Evolutionary conservation across 2,113 vertebrate species (phyloP).

Genomic region (Aspidoscelis tigris): DNA sequence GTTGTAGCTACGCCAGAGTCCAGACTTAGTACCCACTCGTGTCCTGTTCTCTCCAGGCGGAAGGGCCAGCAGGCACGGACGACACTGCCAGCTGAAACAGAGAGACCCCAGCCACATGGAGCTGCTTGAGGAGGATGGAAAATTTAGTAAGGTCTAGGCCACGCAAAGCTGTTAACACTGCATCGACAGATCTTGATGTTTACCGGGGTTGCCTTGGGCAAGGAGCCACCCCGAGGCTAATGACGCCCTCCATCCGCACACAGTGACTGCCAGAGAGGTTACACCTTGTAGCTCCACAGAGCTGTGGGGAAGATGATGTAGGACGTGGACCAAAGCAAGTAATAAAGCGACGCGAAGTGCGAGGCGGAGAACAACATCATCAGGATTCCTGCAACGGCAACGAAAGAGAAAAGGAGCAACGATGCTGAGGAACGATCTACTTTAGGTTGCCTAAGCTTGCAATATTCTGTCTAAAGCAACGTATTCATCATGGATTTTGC

Average conservation of each 20-base stretch:
- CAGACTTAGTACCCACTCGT: background rate
- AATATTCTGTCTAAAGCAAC: no score
- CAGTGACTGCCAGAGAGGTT: conserved; percentile 10
- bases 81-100: background rate
- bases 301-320: conserved; percentile 90
- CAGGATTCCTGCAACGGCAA: conserved; percentile 75
- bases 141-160: conserved; percentile 51
- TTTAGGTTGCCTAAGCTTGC: no score
- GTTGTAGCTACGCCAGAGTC: background rate
- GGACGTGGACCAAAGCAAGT: conserved; percentile 89
- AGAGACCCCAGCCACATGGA: background rate
- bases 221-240: background rate
- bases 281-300: conserved; percentile 86
- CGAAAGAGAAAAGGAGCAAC: background rate
- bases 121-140: background rate
- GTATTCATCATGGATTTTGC: no score
- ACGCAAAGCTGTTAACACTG: background rate
- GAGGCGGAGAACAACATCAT: conserved; percentile 83
- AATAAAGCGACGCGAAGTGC: conserved; percentile 83
- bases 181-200: background rate
- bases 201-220: background rate
- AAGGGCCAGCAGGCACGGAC: no score
- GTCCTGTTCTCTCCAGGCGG: no score
- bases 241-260: no score
- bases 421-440: no score